Percentiles rank a stretch among this genome's conserved stretches.
Evolutionary conservation across 2,888 invertebrate species (phyloP).

Genomic region (Caenorhabditis sp.): DNA sequence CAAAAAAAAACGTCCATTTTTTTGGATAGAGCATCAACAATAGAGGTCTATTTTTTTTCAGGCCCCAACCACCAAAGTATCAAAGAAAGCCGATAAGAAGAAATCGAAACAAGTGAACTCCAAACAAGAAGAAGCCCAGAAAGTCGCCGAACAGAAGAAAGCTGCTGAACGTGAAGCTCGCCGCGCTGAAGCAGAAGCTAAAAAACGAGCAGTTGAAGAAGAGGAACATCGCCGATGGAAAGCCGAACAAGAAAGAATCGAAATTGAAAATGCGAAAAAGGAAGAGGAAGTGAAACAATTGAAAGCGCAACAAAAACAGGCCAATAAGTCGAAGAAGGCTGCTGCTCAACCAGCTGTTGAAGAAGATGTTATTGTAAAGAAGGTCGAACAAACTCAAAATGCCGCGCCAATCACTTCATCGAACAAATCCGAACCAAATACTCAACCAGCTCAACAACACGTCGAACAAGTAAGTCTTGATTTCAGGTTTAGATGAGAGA

Average conservation of each 20-base stretch:
- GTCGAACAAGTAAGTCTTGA: neutral
- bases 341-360: constrained; percentile 24
- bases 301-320: constrained; percentile 33
- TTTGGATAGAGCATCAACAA: neutral
- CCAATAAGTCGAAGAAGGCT: constrained; percentile 10
- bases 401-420: neutral
- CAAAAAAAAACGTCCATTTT: no score
- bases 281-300: constrained; percentile 38
- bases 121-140: constrained; percentile 29
- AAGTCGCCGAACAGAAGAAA: constrained; percentile 18
- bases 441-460: neutral
- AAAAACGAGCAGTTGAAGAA: constrained; percentile 41
- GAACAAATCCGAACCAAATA: neutral
- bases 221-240: constrained; percentile 40
- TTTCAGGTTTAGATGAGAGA: no score
- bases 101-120: constrained; percentile 31
- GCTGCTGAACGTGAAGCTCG: constrained; percentile 35
- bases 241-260: constrained; percentile 34
- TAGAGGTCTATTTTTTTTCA: constrained; percentile 4
- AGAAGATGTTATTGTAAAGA: constrained; percentile 29
- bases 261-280: constrained; percentile 34
- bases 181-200: constrained; percentile 33
- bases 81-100: constrained; percentile 39
- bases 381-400: constrained; percentile 8
- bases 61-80: neutral